A percentile compares a stretch with the other conserved stretches of the same genome.
These are phyloP conservation scores for Elysia chlorotica DNA, from an alignment of 1,140 invertebrate genomes.

Conservation along the genomic window DNA sequence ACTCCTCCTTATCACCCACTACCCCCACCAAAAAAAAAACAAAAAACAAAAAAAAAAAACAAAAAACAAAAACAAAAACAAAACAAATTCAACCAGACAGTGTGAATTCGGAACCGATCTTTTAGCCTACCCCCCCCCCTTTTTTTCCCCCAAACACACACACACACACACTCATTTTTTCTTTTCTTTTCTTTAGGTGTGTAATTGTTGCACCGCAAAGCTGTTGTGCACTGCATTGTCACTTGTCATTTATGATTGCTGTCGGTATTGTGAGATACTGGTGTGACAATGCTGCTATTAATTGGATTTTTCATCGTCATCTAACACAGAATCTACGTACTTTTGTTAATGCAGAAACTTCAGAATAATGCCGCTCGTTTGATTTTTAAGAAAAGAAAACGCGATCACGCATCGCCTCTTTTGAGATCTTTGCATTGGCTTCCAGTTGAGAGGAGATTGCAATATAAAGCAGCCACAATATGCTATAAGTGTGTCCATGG, in stretches of 20 bases:
- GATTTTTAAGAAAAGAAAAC: too few species aligned
- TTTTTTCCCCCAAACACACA: neutral
- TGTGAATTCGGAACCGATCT: too few species aligned
- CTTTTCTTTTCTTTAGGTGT: neutral
- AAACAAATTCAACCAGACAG: neutral
- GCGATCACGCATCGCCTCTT: too few species aligned
- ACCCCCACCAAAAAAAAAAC: neutral
- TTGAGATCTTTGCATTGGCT: too few species aligned
- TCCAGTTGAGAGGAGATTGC: too few species aligned
- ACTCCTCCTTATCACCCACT: neutral
- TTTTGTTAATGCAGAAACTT: too few species aligned
- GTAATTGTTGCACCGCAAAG: neutral
- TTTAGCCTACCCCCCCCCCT: neutral
- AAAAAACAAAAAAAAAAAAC: neutral
- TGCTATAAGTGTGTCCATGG: too few species aligned
- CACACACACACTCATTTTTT: neutral
- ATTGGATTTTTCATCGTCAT: neutral
- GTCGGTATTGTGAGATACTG: neutral
- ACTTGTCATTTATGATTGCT: neutral
- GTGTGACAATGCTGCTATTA: neutral
- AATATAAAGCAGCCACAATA: too few species aligned
- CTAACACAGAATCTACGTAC: neutral
- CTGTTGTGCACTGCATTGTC: neutral
- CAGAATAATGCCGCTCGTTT: too few species aligned
- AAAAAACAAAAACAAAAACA: neutral